These are phyloP conservation scores for Forbesichthys agassizii DNA, from an alignment of 2,113 vertebrate species.

Conservation along the genomic window DNA sequence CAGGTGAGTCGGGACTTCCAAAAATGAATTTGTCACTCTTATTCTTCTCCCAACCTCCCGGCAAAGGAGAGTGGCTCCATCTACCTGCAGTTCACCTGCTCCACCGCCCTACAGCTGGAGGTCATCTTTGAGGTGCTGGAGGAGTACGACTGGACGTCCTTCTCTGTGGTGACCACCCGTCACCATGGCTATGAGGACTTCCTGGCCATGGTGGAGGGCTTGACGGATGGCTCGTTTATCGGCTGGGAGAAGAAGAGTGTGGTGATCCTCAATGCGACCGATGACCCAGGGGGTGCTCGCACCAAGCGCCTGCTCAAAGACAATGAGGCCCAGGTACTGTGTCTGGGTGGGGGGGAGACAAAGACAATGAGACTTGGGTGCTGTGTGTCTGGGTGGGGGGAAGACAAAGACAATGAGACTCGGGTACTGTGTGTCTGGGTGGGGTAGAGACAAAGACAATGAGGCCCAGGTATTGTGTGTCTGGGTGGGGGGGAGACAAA, in stretches of 20 bases:
- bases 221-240: slow-evolving; percentile 92
- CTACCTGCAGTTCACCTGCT: slow-evolving; percentile 92
- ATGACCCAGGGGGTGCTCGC: slow-evolving; percentile 81
- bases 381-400: background rate
- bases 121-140: slow-evolving; percentile 95
- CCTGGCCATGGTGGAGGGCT: slow-evolving; percentile 88
- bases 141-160: slow-evolving; percentile 94
- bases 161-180: slow-evolving; percentile 89
- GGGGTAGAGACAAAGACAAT: too few species aligned
- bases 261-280: slow-evolving; percentile 83
- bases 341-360: background rate
- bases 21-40: background rate
- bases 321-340: slow-evolving; percentile 84
- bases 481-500: too few species aligned
- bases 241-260: slow-evolving; percentile 92
- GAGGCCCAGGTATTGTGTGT: too few species aligned
- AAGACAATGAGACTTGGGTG: background rate
- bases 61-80: slow-evolving; percentile 89
- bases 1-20: background rate
- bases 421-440: background rate
- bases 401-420: background rate
- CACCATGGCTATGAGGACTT: slow-evolving; percentile 92
- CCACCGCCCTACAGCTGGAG: slow-evolving; percentile 89
- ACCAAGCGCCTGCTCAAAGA: slow-evolving; percentile 85
- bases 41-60: background rate